Percentiles rank a stretch among this genome's conserved stretches.
Evolutionary conservation across 2,797 vertebrate genomes (phyloP).

Genomic region (Pseudomugil tenellus): DNA sequence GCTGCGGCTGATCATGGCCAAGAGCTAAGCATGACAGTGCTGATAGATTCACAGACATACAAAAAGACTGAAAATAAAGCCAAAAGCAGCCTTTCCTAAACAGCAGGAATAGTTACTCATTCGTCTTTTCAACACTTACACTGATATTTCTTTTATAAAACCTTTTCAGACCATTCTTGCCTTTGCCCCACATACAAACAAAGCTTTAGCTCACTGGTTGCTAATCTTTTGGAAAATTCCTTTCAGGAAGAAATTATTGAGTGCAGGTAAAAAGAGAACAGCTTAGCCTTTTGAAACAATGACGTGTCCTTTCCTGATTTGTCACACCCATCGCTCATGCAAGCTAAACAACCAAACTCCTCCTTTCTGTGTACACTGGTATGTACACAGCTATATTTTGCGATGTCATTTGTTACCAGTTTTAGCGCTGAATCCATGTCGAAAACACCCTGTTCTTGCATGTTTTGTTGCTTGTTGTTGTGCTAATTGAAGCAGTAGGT

Average conservation of each 20-base stretch:
- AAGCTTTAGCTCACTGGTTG: neutral
- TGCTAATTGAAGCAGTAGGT: no score
- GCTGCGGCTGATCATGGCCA: conserved; percentile 48
- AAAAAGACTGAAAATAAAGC: neutral
- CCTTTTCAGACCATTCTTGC: neutral
- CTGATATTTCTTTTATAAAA: neutral
- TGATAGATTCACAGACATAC: conserved; percentile 64
- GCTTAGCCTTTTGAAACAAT: neutral
- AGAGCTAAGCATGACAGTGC: conserved; percentile 44
- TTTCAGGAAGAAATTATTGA: neutral
- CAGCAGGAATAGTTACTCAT: conserved; percentile 3
- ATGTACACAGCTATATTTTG: neutral
- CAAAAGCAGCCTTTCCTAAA: conserved; percentile 8
- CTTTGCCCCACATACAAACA: conserved; percentile 1
- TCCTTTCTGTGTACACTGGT: neutral
- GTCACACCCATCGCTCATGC: neutral
- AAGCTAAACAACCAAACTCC: neutral
- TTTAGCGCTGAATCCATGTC: neutral
- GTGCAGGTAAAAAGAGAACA: no score
- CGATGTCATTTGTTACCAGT: no score
- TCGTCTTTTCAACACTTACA: conserved; percentile 6
- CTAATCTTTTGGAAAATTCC: neutral
- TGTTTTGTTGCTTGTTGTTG: no score
- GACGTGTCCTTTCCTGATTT: neutral
- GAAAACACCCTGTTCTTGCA: no score